These are phyloP conservation scores for Drosophila prostipennis DNA, from an alignment of 2,888 invertebrate genomes.

Conservation along the genomic window DNA sequence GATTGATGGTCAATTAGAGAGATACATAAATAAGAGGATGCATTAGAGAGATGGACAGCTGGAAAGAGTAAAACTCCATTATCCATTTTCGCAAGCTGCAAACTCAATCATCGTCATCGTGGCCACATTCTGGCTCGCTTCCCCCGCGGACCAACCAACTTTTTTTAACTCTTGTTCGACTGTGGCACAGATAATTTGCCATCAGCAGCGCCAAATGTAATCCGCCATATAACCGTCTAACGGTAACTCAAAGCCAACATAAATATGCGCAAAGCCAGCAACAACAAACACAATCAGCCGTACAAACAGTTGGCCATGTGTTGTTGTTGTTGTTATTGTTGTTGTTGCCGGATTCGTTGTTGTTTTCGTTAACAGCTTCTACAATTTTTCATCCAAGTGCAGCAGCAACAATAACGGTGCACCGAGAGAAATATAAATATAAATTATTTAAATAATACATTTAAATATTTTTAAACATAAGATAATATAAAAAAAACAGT, in stretches of 20 bases:
- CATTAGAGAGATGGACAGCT: constrained; percentile 41
- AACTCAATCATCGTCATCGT: constrained; percentile 43
- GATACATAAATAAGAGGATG: constrained; percentile 41
- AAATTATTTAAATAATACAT: no score
- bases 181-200: constrained; percentile 75
- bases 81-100: constrained; percentile 30
- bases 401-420: constrained; percentile 47
- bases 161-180: constrained; percentile 15
- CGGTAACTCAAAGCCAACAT: constrained; percentile 80
- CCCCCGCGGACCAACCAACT: constrained; percentile 5
- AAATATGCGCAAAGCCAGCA: constrained; percentile 72
- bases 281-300: constrained; percentile 63
- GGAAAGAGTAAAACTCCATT: constrained; percentile 29
- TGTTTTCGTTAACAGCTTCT: constrained; percentile 77
- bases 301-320: constrained; percentile 64
- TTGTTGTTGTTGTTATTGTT: constrained; percentile 30
- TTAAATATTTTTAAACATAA: no score
- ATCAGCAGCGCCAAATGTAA: constrained; percentile 79
- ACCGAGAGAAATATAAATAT: not conserved
- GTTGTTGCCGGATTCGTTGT: constrained; percentile 32
- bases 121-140: constrained; percentile 33
- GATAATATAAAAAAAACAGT: no score
- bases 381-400: constrained; percentile 76
- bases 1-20: constrained; percentile 39
- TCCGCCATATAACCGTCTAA: constrained; percentile 78